Base-by-base conservation (phyloP, 2,797 vertebrate species). In the Gymnoscopelus microlampas region DNA sequence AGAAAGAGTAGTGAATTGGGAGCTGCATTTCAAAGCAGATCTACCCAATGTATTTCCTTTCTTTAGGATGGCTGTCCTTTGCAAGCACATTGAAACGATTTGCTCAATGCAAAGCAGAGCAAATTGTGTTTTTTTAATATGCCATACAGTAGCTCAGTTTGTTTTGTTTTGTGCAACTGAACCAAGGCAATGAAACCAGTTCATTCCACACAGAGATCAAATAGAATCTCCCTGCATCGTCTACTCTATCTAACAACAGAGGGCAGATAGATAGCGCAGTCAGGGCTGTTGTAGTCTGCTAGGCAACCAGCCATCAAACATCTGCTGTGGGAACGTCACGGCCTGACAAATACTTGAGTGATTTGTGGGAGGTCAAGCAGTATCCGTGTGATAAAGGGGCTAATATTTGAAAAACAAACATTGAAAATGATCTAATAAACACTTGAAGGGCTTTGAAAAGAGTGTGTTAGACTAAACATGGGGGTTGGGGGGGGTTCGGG, bases 351-450 rank as follows among this genome's bases (percentile, higher is more conserved):
- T 44, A 82, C 63, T 26, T 74, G 54, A 73, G 63, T 3, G 4
- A 83, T 69, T 73, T 70, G 72, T 78, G 60, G 80, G 68, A 82
- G 81, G 74, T 87, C 74, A 75, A 77, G 62, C 74, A 79, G 68
- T 63, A 76, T 57, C 64, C 66, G 61, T 74, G 65, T 49, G 78
- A 85, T 84, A 82, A 88, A 84, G 60, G 75, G 70, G 61, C 68
- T 64, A 68, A 74, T 79, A 82, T 85, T 88, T 84, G 49, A 74
- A 87, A 80, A 79, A 65, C 63, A 78, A 89, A 77, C 66, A 80
- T 70, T 73, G 62, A 81, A 78, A 85, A 82, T 81, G n/a, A 87
- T 86, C 66, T 78, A 83, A 61, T 60, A 73, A 90, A 85, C 70
- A 79, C 60, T 68, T 15, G 44, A 79, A 50, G 19, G 63, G 57